Percentiles rank a stretch among this genome's conserved stretches.
phyloP scores from a whole-genome alignment of 1,140 invertebrate genomes.

The Pseudomyrmex concolor region DNA sequence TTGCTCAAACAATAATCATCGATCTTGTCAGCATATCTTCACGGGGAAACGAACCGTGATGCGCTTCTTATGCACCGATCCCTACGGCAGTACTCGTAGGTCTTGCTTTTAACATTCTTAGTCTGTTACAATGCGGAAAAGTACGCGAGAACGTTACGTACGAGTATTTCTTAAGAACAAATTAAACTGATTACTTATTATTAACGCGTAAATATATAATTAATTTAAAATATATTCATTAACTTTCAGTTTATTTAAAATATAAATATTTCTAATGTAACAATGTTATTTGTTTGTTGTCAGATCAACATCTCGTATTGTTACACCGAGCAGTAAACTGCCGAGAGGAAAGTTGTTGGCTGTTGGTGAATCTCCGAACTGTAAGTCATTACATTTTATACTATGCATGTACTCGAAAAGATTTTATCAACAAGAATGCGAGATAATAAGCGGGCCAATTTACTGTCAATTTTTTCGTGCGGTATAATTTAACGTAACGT shows the following conservation, averaged over 20 bases:
- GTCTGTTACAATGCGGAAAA: not conserved
- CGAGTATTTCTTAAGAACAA: not conserved
- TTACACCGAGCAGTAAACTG: too few species aligned
- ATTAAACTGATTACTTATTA: conserved; percentile 1
- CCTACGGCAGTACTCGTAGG: not conserved
- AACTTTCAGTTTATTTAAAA: too few species aligned
- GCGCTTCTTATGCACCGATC: not conserved
- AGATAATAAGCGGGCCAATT: conserved; percentile 32
- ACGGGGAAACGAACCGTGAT: not conserved
- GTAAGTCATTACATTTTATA: conserved; percentile 26
- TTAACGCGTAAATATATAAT: not conserved
- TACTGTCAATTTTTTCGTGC: conserved; percentile 41
- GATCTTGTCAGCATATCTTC: conserved; percentile 37
- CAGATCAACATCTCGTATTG: too few species aligned
- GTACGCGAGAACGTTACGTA: not conserved
- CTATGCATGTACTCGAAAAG: conserved; percentile 22
- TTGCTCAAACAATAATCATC: conserved; percentile 61
- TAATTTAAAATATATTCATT: not conserved
- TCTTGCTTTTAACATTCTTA: conserved; percentile 27
- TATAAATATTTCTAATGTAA: too few species aligned
- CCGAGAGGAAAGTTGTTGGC: not conserved
- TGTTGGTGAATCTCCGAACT: not conserved
- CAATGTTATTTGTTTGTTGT: too few species aligned
- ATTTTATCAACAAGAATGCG: conserved; percentile 30
- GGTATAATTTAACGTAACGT: conserved; percentile 32